phyloP scores from a whole-genome alignment of 2,797 vertebrate genomes.

The Chromis chromis region DNA sequence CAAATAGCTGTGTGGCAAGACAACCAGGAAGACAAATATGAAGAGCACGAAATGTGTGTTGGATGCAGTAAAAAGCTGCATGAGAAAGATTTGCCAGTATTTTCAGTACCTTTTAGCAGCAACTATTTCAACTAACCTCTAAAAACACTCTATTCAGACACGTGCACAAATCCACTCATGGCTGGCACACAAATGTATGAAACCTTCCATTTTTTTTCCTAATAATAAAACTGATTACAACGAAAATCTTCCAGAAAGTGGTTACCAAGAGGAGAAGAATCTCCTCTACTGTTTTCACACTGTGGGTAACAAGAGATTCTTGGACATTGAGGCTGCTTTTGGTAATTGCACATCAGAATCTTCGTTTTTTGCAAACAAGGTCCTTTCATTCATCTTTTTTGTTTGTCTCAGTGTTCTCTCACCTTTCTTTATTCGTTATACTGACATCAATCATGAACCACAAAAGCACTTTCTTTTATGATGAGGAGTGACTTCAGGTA shows the following conservation, averaged over 20 bases:
- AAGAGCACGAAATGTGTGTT: background rate
- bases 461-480: too few relatives aligned
- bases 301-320: background rate
- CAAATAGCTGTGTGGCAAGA: conserved; percentile 29
- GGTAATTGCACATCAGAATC: background rate
- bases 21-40: background rate
- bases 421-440: background rate
- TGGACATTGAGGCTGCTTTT: too few relatives aligned
- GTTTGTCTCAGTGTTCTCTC: background rate
- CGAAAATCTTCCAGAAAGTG: too few relatives aligned
- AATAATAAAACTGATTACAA: too few relatives aligned
- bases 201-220: too few relatives aligned
- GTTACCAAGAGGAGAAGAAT: too few relatives aligned
- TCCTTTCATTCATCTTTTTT: background rate
- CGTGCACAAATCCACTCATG: too few relatives aligned
- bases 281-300: background rate
- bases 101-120: background rate
- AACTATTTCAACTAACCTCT: background rate
- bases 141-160: background rate
- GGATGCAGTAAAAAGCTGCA: background rate
- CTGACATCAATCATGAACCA: background rate
- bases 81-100: conserved; percentile 12
- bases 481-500: too few relatives aligned
- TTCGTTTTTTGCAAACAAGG: too few relatives aligned
- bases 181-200: too few relatives aligned